Evolutionary conservation across 2,797 vertebrate species (phyloP).

Genomic region (Catamblyrhynchus diadema): DNA sequence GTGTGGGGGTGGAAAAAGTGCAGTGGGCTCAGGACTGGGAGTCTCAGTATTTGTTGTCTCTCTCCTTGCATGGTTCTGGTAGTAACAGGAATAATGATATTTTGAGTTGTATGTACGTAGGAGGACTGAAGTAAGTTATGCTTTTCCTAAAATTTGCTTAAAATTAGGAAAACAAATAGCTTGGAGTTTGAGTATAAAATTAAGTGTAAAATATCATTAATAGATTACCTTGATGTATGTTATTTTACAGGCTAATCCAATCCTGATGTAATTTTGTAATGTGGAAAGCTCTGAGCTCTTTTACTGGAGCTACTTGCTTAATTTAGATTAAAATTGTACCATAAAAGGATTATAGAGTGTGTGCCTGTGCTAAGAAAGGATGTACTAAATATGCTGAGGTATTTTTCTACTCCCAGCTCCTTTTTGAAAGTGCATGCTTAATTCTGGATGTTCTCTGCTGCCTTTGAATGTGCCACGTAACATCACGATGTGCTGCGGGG

Average conservation of each 20-base stretch:
- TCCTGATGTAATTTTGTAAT: background rate
- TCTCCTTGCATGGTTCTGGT: background rate
- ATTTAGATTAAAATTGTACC: conserved; percentile 22
- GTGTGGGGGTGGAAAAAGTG: background rate
- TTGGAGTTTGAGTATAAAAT: background rate
- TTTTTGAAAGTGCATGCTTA: background rate
- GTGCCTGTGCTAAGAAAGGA: conserved; percentile 5
- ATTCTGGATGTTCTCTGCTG: background rate
- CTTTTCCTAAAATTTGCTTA: background rate
- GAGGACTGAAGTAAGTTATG: background rate
- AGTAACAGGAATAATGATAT: background rate
- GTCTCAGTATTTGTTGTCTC: background rate
- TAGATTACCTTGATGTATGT: background rate
- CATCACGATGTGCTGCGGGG: background rate
- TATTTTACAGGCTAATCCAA: conserved; percentile 5
- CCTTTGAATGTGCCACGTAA: background rate
- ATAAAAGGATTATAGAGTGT: conserved; percentile 26
- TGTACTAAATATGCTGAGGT: background rate
- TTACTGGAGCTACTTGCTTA: conserved; percentile 13
- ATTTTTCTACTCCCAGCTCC: background rate
- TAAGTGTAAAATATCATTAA: background rate
- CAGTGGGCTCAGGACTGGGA: background rate
- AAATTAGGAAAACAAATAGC: background rate
- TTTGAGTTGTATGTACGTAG: background rate
- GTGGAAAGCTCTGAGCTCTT: background rate